phyloP scores from a whole-genome alignment of 1,140 invertebrate genomes.

The Onthophagus taurus region DNA sequence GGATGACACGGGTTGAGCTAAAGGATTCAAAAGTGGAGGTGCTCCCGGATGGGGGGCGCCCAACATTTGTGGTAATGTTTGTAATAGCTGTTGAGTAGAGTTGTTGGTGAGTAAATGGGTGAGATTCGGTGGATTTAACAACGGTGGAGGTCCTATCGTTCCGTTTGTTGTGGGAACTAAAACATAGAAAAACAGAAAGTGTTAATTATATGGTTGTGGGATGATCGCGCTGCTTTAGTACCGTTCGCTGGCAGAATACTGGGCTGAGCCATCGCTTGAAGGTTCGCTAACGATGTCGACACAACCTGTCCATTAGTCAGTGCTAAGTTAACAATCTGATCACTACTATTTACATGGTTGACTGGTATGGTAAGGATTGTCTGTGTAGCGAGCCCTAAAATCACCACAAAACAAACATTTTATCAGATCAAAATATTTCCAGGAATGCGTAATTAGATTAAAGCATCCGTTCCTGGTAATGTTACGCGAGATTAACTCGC shows the following conservation, averaged over 20 bases:
- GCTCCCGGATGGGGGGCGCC: constrained; percentile 34
- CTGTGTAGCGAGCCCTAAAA: constrained; percentile 77
- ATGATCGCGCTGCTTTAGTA: constrained; percentile 27
- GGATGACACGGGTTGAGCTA: constrained; percentile 40
- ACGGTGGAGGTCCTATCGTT: constrained; percentile 33
- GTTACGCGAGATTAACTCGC: no score
- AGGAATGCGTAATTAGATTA: constrained; percentile 16
- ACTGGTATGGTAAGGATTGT: constrained; percentile 90
- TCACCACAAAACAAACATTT: background rate
- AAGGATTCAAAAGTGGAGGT: constrained; percentile 36
- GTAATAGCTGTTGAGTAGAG: constrained; percentile 53
- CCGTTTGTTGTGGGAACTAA: constrained; percentile 42
- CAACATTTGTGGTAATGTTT: constrained; percentile 52
- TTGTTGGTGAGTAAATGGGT: constrained; percentile 61
- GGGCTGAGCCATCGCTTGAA: constrained; percentile 64
- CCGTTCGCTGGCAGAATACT: constrained; percentile 36
- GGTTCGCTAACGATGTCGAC: constrained; percentile 71
- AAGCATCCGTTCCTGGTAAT: background rate
- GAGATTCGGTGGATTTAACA: constrained; percentile 52
- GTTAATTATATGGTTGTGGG: background rate
- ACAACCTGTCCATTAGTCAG: constrained; percentile 74
- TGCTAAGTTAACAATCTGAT: constrained; percentile 71
- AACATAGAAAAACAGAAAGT: constrained; percentile 14
- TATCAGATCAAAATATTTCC: background rate
- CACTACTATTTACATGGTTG: constrained; percentile 66